These are phyloP conservation scores for Dioctria linearis DNA, from an alignment of 2,888 invertebrate species.

Conservation along the genomic window DNA sequence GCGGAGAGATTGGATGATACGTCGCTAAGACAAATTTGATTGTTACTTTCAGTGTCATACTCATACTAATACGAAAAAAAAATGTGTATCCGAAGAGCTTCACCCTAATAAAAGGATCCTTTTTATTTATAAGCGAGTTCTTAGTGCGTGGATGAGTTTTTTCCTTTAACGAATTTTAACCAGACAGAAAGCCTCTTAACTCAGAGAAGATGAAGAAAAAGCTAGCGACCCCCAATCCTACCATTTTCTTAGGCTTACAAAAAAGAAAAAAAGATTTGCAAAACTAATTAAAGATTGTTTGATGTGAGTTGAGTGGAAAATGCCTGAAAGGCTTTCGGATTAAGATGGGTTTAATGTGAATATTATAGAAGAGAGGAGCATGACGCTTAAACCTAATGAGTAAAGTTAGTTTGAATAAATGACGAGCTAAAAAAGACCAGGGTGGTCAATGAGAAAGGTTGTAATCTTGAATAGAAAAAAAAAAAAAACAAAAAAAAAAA, in stretches of 20 bases:
- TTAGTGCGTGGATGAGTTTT: not conserved
- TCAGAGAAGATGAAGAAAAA: not conserved
- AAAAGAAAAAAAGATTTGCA: not conserved
- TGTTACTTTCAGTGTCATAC: no score
- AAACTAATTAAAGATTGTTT: slow-evolving; percentile 10
- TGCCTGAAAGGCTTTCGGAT: not conserved
- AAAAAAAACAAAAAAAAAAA: no score
- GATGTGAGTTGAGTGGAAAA: not conserved
- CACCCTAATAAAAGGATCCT: not conserved
- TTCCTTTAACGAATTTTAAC: not conserved
- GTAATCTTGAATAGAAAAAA: no score
- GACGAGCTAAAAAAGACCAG: no score
- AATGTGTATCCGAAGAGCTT: no score
- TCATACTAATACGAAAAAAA: no score
- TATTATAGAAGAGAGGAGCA: no score
- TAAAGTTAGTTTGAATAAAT: no score
- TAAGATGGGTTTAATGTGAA: no score
- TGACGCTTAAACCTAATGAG: no score
- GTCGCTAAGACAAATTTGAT: no score
- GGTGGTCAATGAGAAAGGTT: no score
- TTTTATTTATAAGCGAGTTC: not conserved
- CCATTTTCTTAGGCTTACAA: not conserved
- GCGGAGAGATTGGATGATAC: not conserved
- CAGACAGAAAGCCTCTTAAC: not conserved
- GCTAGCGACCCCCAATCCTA: not conserved